Evolutionary conservation across 2,888 invertebrate species (phyloP), one percentile per base, ranked within the genome.

Genomic region (Drosophila diplacantha): DNA sequence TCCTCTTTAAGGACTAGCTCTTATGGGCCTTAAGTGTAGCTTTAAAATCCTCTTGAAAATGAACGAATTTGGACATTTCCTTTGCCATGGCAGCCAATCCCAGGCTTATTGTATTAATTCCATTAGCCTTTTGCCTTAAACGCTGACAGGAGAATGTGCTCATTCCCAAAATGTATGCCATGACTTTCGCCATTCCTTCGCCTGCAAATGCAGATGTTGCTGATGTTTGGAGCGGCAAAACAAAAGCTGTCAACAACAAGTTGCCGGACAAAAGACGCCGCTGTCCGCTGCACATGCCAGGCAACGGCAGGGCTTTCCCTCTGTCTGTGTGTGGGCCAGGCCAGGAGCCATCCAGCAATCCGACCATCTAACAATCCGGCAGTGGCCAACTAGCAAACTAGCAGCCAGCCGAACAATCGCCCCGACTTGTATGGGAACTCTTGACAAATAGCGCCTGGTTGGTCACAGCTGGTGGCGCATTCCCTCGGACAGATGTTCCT

Each of bases 211-310:
- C 58, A 69, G 69, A 69, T 75, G 64, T 64, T 59, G 52, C 67
- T 71, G 66, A 71, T 65, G 64, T 62, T 60, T 58, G 53, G 69
- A 60, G 67, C 73, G 55, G 65, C 71, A 77, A 67, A 80, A 76
- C 77, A 82, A 66, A 71, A 71, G 58, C 73, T 81, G 80, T 76
- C 78, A 81, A 71, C 81, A 81, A 79, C 82, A 79, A 81, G 71
- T 67, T 67, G 71, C 62, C 51, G 59, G 67, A 71, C 67, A 71
- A 71, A 64, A 59, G 63, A 55, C 58, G 41, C 51, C 51, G 65
- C 56, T 69, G 68, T 62, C 68, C 68, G 51, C 61, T 69, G 68
- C 68, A 68, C 56, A 68, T 67, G 68, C 67, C 67, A 43, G 34
- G 34, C 41, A 35, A 53, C 22, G 18, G 20, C 31, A 46, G 29